Conservation (phyloP, 2,113 vertebrate species). For the Rhabdomys dilectus region DNA sequence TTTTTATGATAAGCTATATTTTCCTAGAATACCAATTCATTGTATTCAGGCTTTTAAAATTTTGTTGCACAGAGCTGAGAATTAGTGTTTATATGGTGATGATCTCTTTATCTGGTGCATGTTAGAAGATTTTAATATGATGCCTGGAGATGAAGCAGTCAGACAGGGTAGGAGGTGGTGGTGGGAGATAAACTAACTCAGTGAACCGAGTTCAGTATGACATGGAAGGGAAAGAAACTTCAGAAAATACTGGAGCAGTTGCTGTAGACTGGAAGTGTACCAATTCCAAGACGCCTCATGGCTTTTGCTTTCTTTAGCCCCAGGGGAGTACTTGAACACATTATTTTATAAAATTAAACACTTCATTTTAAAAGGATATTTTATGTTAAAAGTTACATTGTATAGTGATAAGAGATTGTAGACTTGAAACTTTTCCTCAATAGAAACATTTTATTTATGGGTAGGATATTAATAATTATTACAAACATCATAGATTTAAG, state of each 20-base stretch:
- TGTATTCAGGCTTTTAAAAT: neutral
- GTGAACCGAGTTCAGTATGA: neutral
- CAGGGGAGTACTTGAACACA: neutral
- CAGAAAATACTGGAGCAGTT: neutral
- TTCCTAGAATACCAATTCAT: neutral
- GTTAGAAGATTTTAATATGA: neutral
- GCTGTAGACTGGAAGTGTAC: neutral
- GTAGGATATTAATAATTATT: constrained; percentile 23
- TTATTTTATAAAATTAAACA: constrained; percentile 13
- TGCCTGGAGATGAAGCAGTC: neutral
- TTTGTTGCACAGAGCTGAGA: neutral
- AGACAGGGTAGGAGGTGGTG: accelerated
- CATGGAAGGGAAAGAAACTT: neutral
- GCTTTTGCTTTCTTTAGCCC: neutral
- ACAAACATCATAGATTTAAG: constrained; percentile 28
- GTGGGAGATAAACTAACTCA: neutral
- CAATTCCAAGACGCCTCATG: neutral
- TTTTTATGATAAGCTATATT: neutral
- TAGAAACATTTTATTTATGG: constrained; percentile 40
- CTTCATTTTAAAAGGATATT: constrained; percentile 18
- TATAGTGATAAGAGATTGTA: constrained; percentile 2
- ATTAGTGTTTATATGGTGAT: neutral
- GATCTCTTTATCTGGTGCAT: neutral
- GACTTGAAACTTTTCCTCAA: neutral
- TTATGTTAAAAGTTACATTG: constrained; percentile 20